Evolutionary conservation across 2,113 vertebrate species (phyloP), one percentile per base, ranked within the genome.

Genomic region (Catharus bicknelli): DNA sequence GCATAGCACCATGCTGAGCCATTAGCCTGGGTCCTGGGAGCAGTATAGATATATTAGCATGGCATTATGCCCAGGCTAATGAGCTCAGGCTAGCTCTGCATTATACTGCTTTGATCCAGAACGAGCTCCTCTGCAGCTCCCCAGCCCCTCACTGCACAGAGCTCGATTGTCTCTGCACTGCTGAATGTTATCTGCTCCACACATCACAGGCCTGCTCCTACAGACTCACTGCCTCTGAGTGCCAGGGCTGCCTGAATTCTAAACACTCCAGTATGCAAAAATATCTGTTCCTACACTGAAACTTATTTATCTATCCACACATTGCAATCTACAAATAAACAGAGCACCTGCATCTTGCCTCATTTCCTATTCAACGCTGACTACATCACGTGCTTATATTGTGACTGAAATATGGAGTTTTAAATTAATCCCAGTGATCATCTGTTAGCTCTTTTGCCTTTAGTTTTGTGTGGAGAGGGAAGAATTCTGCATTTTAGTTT

Each of bases 21-120:
- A 85, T 95, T 89, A 95, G 90, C 85, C 73, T 13, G 58, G 75
- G 90, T 83, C 90, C 72, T 87, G 95, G 90, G 93, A 96, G 93
- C 9, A 73, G 78, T 87, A 85, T 34, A 79, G 91, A 85, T 94
- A 91, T 50, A 94, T 91, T 85, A 96, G 85, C 54, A 91, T 93
- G 93, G 93, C 90, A 76, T 64, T 61, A 68, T 0, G 82, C 88
- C 93, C 94, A 90, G 79, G 42, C 82, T 91, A 82, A 95, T 83
- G 90, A 93, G 93, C 72, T 93, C 78, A 72, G 74, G 45, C 90
- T 68, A 87, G 84, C 66, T 92, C 87, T 82, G 91, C 90, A 68
- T 61, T 63, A 75, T n/a, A 43, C 79, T 57, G 84, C 91, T 90
- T 70, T 79, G 74, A 89, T 89, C 84, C 74, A 84, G 57, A 89